Conservation (phyloP, 2,797 vertebrate species). For the Gouania willdenowi region DNA sequence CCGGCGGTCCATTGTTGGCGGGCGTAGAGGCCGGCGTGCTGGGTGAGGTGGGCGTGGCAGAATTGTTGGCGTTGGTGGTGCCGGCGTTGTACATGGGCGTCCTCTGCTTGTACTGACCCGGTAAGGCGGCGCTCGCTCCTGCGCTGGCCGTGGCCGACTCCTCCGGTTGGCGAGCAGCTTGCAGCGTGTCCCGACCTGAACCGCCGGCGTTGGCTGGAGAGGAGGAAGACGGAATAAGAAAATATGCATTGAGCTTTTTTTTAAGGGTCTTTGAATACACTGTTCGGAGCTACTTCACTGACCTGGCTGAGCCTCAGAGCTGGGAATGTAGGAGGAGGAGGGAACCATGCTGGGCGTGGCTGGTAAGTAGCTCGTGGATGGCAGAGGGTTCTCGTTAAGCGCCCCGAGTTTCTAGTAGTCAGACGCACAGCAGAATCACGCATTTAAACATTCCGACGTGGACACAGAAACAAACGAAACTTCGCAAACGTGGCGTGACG, state of each 20-base stretch:
- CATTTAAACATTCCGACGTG: too few relatives aligned
- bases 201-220: constrained; percentile 75
- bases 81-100: constrained; percentile 94
- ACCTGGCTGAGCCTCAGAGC: constrained; percentile 91
- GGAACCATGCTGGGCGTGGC: constrained; percentile 96
- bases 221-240: background rate
- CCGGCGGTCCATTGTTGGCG: constrained; percentile 76
- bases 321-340: constrained; percentile 93
- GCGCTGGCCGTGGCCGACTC: constrained; percentile 77
- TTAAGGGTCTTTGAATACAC: too few relatives aligned
- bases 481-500: background rate
- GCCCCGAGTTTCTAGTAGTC: constrained; percentile 95
- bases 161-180: constrained; percentile 84
- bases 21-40: constrained; percentile 80
- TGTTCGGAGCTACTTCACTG: constrained; percentile 7
- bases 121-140: constrained; percentile 70
- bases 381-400: constrained; percentile 88
- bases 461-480: background rate
- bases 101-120: constrained; percentile 93
- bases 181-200: constrained; percentile 83
- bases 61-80: constrained; percentile 74
- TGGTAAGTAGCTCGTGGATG: constrained; percentile 94
- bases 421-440: too few relatives aligned
- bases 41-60: constrained; percentile 77
- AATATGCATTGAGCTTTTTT: rapidly evolving